Conservation (phyloP, 2,888 invertebrate genomes). For the Macrophya alboannulata region DNA sequence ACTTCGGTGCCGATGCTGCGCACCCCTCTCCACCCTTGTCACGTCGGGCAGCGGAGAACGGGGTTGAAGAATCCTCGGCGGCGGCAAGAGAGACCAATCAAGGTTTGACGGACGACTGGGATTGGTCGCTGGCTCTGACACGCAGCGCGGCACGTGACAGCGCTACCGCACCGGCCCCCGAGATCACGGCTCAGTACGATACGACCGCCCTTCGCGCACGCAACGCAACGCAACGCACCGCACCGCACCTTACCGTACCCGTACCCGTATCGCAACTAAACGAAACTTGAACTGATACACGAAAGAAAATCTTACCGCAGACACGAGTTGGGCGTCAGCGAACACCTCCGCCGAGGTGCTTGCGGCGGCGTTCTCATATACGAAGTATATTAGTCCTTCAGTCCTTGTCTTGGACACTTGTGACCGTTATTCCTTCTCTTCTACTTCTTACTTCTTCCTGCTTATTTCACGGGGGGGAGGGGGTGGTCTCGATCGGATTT, state of each 20-base stretch:
- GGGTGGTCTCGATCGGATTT: neutral
- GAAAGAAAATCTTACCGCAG: slow-evolving; percentile 21
- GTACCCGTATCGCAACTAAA: slow-evolving; percentile 13
- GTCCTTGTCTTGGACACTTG: slow-evolving; percentile 36
- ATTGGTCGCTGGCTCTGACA: slow-evolving; percentile 80
- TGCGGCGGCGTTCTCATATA: slow-evolving; percentile 24
- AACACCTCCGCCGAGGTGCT: slow-evolving; percentile 49
- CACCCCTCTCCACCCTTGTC: slow-evolving; percentile 76
- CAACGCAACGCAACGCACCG: slow-evolving; percentile 66
- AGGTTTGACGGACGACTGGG: slow-evolving; percentile 82
- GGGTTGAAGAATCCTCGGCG: slow-evolving; percentile 79
- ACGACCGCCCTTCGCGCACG: slow-evolving; percentile 79
- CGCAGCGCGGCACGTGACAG: slow-evolving; percentile 80
- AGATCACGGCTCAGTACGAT: slow-evolving; percentile 79
- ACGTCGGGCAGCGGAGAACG: slow-evolving; percentile 76
- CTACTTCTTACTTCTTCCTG: neutral
- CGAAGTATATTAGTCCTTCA: slow-evolving; percentile 14
- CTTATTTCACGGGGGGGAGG: neutral
- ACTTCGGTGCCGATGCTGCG: slow-evolving; percentile 65
- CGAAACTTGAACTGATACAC: neutral
- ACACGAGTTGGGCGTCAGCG: slow-evolving; percentile 29
- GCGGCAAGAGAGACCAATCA: slow-evolving; percentile 82
- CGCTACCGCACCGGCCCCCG: slow-evolving; percentile 78
- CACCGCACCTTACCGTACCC: neutral
- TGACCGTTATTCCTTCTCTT: neutral